Evolutionary conservation across 2,888 invertebrate genomes (phyloP), one percentile per base, ranked within the genome.

Genomic region (Palloptera scutellata): DNA sequence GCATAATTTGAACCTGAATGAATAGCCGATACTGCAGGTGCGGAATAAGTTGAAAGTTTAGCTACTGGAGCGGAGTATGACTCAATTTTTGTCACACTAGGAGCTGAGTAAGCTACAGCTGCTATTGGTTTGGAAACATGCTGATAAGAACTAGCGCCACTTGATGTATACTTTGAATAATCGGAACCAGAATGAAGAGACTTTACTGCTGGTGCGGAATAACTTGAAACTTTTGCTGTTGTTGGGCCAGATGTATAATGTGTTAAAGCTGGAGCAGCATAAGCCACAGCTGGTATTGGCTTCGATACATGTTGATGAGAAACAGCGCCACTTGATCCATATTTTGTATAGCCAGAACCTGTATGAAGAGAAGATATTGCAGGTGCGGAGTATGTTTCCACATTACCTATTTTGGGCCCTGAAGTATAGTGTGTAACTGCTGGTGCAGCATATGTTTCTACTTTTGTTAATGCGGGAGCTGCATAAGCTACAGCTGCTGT

Each of bases 31-130:
- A 64, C 60, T 3, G 61, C 54, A 0, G 77, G 73, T 1, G 76
- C 72, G 1, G 74, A 61, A 58, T 78, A 79, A n/a, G 72, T 73
- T 40, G 77, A 74, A 8, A 76, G 66, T 54, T 78, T 79, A 1
- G 73, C 67, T 5, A 76, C n/a, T 0, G 74, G 73, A 11, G 75
- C 63, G 8, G 73, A 68, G 62, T 80, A 74, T 0, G 75, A 63
- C 12, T 77, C 75, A 1, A 78, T 65, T 63, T 76, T 75, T 0
- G 73, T 61, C 19, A 76, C 71, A 1, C 66, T 69, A 0, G 76
- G 71, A 6, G 73, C 72, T 41, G 70, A 60, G 61, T 78, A 71
- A 1, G 61, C 30, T 10, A 52, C 61, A n/a, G 53, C 2, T 13
- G 52, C 30, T 1, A 53, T 40, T 12, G 75, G 74, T 20, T 74